Evolutionary conservation across 2,888 invertebrate species (phyloP), one percentile per base, ranked within the genome.

Genomic region (Maniola hyperantus): DNA sequence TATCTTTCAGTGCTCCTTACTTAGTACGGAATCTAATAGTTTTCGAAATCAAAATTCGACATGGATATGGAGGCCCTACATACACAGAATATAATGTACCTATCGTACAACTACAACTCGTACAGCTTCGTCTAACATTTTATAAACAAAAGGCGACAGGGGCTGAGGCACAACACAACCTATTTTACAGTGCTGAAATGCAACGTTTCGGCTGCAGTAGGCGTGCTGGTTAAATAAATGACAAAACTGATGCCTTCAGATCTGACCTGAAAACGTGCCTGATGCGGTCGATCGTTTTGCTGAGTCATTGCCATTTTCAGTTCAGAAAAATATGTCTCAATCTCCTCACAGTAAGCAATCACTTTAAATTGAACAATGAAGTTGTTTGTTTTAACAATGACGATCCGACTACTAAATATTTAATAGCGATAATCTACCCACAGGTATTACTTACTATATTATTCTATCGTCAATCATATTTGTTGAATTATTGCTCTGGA

Each of bases 381-480:
- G 15, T 15, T 13, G 42, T 7, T n/a, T 46, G 44, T 46, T 54
- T 54, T 34, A 71, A 46, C 72, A 72, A 75, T 71, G 64, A 67
- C 68, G 53, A 70, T 71, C 64, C 67, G 63, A 64, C 69, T 68
- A 57, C 70, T 68, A 67, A 70, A 71, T 71, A 68, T 71, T 69
- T 71, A 54, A 63, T 59, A 48, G 11, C 13, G 48, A 66, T 63
- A 64, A 69, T 64, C 66, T 34, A 64, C 64, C 65, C 61, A 63
- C 65, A 48, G 11, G 2, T 33, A 33, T 33, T 51, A 26, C 11
- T 5, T 26, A 26, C 26, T 26, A 26, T 26, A 48, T 48, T 5
- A 50, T 2, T 36, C 36, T 46, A 15, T 15, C 34, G n/a, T 6
- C 54, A 36, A 36, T 55, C 36, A 54, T 36, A 55, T 10, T 18